Base-by-base conservation (phyloP, 2,113 vertebrate genomes). In the Ia io region DNA sequence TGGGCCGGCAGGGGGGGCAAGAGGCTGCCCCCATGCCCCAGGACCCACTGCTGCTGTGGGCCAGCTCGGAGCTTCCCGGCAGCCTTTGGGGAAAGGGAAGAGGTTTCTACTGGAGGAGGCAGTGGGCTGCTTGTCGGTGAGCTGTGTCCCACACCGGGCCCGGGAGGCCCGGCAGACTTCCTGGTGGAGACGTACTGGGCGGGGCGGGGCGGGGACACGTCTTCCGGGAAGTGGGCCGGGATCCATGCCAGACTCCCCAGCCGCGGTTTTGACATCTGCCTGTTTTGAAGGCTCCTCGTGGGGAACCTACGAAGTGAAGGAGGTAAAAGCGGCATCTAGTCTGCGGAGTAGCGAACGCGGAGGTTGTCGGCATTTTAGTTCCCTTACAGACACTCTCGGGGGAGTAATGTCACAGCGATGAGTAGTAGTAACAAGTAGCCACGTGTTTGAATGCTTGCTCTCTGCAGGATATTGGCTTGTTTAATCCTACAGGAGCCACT, bases 291-390 rank as follows among this genome's bases (percentile, higher is more conserved):
- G 56, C 44, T 77, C 3, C 5, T 47, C 0, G 3, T 9, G 32
- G 61, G 79, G 10, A 35, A 1, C 69, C 17, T 5, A 1, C 0
- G 8, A 5, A 28, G 20, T 1, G 17, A 9, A 10, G 28, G 35
- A 0, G 20, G 30, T 23, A 20, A 17, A 5, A 12, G 28, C 1
- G 3, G n/a, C 17, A 6, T 35, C 49, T 53, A 0, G 11, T 18
- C 40, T 23, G 25, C 0, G 1, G 13, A 28, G 70, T 22, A 1
- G 40, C 0, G 0, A 1, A 2, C 2, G 1, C 22, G 0, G 0
- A 0, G 3, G 11, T 10, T 23, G 16, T 53, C 1, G 7, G n/a
- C 4, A 2, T n/a, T 40, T 18, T 2, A 2, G 20, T 59, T 73
- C 25, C 20, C 3, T 1, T 44, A 1, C 42, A 12, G 71, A 28